These are phyloP conservation scores for Mesoligia furuncula DNA, from an alignment of 2,888 invertebrate genomes.

Conservation along the genomic window DNA sequence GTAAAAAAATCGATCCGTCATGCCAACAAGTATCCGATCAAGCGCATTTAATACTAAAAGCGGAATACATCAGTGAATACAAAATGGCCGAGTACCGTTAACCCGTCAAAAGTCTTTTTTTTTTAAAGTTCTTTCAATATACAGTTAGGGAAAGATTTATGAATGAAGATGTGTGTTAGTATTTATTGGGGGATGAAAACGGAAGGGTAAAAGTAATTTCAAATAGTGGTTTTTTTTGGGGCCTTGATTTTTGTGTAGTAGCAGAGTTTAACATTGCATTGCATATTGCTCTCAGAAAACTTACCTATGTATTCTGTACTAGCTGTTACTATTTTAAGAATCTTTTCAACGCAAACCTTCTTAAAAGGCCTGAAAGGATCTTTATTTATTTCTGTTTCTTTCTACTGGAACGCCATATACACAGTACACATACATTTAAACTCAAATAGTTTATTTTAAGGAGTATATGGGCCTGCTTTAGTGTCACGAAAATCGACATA, in stretches of 20 bases:
- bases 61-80: slow-evolving; percentile 62
- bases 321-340: neutral
- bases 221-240: slow-evolving; percentile 35
- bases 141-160: slow-evolving; percentile 61
- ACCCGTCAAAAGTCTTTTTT: slow-evolving; percentile 65
- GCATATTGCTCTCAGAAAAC: neutral
- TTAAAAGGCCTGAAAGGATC: neutral
- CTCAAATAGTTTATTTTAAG: neutral
- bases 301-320: neutral
- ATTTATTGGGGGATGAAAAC: slow-evolving; percentile 33
- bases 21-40: slow-evolving; percentile 69
- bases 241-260: neutral
- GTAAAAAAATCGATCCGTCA: slow-evolving; percentile 63
- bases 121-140: slow-evolving; percentile 58
- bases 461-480: neutral
- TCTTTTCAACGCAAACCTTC: neutral
- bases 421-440: neutral
- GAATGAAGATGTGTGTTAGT: slow-evolving; percentile 43
- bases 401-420: neutral
- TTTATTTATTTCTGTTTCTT: neutral
- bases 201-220: slow-evolving; percentile 57
- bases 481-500: no score
- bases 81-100: slow-evolving; percentile 65
- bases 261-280: neutral
- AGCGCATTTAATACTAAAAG: slow-evolving; percentile 66